Base-by-base conservation (phyloP, 2,113 vertebrate genomes). In the Danionella cerebrum region DNA sequence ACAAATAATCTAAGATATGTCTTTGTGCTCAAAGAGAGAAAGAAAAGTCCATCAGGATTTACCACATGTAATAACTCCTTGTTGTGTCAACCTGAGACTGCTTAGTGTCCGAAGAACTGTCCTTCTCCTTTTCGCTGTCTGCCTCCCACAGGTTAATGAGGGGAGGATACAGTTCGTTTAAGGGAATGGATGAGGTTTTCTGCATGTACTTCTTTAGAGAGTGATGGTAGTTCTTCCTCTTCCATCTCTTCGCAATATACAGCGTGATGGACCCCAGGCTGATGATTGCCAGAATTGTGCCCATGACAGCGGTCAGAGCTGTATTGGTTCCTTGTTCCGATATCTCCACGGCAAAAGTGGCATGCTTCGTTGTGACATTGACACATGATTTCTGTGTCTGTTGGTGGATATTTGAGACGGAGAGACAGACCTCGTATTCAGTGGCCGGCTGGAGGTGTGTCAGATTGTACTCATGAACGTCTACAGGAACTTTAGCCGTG, bases 11-110 rank as follows among this genome's bases (percentile, higher is more conserved):
- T 87, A 92, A 75, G 88, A 89, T 80, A 59, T 74, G 70, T 76
- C 74, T 70, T 77, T 78, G 74, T 82, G 78, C 75, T 80, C 65
- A 27, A 64, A 74, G 42, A 13, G 76, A 72, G 60, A 79, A n/a
- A 68, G 85, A 87, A 81, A 83, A 84, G 80, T 81, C 70, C 77
- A 81, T 75, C 80, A 65, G 74, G 87, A 80, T 86, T 98, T 88
- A 99, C 96, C 96, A 99, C 94, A 99, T 95, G 88, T 98, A 98
- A 79, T 98, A 98, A 88, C 96, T 99, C 84, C 94, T 93, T 78
- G 96, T 94, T 41, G 96, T 99, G 89, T 99, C 96, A 1, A 99
- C 96, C 79, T 95, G 96, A 75, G 88, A 90, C 0, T 91, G 86
- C 87, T 96, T 98, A 79, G 85, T 82, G 77, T 98, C 96, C 1